Percentiles rank a stretch among this genome's conserved stretches.
Evolutionary conservation across 92 coral and sea anemone species (phyloP).

Genomic region (Parazoanthus atlanticus): DNA sequence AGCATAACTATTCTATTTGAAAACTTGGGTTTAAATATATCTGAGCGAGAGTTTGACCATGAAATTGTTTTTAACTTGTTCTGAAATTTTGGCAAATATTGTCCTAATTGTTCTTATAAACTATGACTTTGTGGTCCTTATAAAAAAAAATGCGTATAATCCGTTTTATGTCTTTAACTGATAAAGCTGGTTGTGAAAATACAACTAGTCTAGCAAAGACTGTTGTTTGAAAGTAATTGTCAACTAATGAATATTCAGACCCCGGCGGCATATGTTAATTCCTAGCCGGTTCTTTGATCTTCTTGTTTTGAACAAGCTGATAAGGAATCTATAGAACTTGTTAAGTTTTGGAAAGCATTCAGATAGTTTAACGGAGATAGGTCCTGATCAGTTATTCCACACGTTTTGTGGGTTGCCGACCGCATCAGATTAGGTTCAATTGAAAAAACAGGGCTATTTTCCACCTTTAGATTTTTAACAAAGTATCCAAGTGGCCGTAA

Average conservation of each 20-base stretch:
- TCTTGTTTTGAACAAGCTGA: neutral
- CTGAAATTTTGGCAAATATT: neutral
- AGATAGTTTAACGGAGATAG: neutral
- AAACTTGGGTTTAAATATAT: neutral
- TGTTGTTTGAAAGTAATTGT: no score
- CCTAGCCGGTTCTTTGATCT: neutral
- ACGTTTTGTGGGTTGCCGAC: neutral
- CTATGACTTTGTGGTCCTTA: neutral
- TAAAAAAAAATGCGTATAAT: neutral
- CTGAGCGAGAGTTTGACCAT: neutral
- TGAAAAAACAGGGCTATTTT: neutral
- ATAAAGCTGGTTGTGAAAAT: neutral
- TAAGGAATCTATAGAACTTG: neutral
- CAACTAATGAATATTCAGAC: neutral
- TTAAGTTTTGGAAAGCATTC: neutral
- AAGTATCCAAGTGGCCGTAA: neutral
- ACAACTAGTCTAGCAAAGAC: neutral
- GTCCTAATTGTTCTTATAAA: neutral
- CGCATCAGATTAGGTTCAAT: no score
- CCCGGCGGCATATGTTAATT: no score
- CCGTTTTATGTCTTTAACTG: neutral
- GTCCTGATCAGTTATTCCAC: neutral
- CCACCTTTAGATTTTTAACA: neutral
- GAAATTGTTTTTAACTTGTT: no score
- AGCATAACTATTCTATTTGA: neutral